Conservation (phyloP, 1,140 invertebrate species). For the Drosophila kohkoa region DNA sequence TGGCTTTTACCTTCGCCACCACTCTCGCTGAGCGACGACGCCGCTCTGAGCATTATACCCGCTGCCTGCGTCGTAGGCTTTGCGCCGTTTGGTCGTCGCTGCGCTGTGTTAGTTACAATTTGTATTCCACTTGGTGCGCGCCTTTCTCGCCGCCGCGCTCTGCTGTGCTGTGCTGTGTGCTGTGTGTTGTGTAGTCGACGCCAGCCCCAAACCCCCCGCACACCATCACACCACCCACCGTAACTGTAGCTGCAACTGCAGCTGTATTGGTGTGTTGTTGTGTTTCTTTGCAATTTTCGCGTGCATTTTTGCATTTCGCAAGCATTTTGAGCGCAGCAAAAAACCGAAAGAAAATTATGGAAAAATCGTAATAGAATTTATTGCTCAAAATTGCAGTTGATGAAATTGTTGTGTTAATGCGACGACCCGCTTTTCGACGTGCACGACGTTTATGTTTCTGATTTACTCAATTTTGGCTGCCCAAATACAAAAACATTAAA, state of each 20-base stretch:
- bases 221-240: slow-evolving; percentile 1
- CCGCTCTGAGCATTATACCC: slow-evolving; percentile 35
- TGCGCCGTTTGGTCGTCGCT: slow-evolving; percentile 51
- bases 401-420: slow-evolving; percentile 15
- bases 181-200: neutral
- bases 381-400: slow-evolving; percentile 15
- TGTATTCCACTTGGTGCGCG: slow-evolving; percentile 75
- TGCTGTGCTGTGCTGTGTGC: neutral
- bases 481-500: slow-evolving; percentile 50
- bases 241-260: neutral
- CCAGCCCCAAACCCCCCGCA: neutral
- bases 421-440: slow-evolving; percentile 22
- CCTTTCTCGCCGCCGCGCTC: slow-evolving; percentile 21
- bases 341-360: slow-evolving; percentile 59
- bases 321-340: slow-evolving; percentile 9
- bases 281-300: slow-evolving; percentile 63
- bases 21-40: slow-evolving; percentile 26
- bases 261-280: slow-evolving; percentile 36
- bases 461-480: slow-evolving; percentile 29
- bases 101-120: slow-evolving; percentile 77
- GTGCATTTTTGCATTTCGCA: slow-evolving; percentile 70
- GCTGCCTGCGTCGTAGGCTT: slow-evolving; percentile 65
- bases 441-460: slow-evolving; percentile 12
- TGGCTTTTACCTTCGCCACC: slow-evolving; percentile 30
- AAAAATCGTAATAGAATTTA: slow-evolving; percentile 47